These are phyloP conservation scores for Miltochrista miniata DNA, from an alignment of 2,888 invertebrate genomes.

Conservation along the genomic window DNA sequence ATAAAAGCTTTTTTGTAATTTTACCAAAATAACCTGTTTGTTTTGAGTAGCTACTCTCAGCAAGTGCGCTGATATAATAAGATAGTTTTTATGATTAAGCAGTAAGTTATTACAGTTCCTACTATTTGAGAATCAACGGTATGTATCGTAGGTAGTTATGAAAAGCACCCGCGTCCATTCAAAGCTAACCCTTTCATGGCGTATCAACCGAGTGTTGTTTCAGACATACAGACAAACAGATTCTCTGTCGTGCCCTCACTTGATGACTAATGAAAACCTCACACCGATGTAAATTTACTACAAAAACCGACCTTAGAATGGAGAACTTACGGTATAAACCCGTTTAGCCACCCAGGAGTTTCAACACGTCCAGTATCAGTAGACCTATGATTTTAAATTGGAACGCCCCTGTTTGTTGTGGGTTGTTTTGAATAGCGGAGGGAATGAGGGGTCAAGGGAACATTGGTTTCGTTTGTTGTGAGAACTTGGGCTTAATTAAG, in stretches of 20 bases:
- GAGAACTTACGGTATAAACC: conserved; percentile 35
- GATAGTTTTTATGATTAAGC: not conserved
- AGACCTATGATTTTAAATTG: conserved; percentile 51
- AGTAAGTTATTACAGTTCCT: not conserved
- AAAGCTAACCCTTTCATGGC: conserved; percentile 59
- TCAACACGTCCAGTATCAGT: conserved; percentile 43
- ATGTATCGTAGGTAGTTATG: conserved; percentile 35
- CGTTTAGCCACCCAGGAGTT: conserved; percentile 3
- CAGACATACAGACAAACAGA: conserved; percentile 72
- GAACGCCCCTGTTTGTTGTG: conserved; percentile 28
- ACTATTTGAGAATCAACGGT: conserved; percentile 9
- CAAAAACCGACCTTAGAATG: conserved; percentile 27
- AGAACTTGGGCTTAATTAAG: conserved; percentile 70
- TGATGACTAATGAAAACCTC: conserved; percentile 69
- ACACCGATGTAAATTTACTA: conserved; percentile 8
- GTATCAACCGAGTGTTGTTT: conserved; percentile 72
- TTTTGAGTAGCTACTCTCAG: too few relatives aligned
- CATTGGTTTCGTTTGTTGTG: conserved; percentile 63
- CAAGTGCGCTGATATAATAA: too few relatives aligned
- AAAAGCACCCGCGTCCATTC: conserved; percentile 45
- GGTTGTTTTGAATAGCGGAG: conserved; percentile 21
- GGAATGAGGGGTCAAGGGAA: conserved; percentile 44
- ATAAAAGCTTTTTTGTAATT: too few relatives aligned
- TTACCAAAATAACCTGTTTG: too few relatives aligned
- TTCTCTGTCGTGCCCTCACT: conserved; percentile 61